A percentile compares a stretch with the other conserved stretches of the same genome.
Evolutionary conservation across 1,140 invertebrate genomes (phyloP).

Genomic region (Drosophila bifasciata): DNA sequence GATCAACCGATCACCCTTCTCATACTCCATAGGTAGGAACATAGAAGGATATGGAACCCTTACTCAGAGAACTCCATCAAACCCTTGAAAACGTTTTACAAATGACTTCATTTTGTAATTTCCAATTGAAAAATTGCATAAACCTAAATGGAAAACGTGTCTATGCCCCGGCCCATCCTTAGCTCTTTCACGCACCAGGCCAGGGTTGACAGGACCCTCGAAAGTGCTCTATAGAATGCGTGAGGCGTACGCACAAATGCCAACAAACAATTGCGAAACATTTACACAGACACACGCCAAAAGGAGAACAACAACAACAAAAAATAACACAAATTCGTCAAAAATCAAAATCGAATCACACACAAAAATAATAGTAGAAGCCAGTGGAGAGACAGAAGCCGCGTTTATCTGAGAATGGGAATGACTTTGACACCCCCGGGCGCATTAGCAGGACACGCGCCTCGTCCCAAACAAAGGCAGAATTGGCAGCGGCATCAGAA

Average conservation of each 20-base stretch:
- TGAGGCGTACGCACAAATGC: slow-evolving; percentile 73
- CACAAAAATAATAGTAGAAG: slow-evolving; percentile 49
- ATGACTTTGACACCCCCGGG: slow-evolving; percentile 76
- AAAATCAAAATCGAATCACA: slow-evolving; percentile 81
- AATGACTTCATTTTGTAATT: slow-evolving; percentile 80
- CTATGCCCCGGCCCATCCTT: slow-evolving; percentile 1
- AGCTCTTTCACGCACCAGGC: slow-evolving; percentile 5
- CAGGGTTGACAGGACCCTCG: slow-evolving; percentile 46
- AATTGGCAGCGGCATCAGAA: slow-evolving; percentile 20
- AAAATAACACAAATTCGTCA: slow-evolving; percentile 69
- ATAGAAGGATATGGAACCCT: slow-evolving; percentile 29
- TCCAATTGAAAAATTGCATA: slow-evolving; percentile 70
- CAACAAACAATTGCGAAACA: slow-evolving; percentile 81
- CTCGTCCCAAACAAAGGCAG: slow-evolving; percentile 46
- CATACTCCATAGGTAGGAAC: not conserved
- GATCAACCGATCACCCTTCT: slow-evolving; percentile 20
- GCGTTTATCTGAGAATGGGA: slow-evolving; percentile 22
- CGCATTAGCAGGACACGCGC: slow-evolving; percentile 70
- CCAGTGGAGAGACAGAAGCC: slow-evolving; percentile 16
- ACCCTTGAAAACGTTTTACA: slow-evolving; percentile 57
- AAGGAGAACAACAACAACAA: slow-evolving; percentile 30
- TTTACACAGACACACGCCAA: slow-evolving; percentile 70
- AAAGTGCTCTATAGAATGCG: slow-evolving; percentile 46
- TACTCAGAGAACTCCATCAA: slow-evolving; percentile 25
- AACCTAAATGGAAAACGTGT: slow-evolving; percentile 71